Conservation (phyloP, 2,113 vertebrate species). For the Sorex fumeus region DNA sequence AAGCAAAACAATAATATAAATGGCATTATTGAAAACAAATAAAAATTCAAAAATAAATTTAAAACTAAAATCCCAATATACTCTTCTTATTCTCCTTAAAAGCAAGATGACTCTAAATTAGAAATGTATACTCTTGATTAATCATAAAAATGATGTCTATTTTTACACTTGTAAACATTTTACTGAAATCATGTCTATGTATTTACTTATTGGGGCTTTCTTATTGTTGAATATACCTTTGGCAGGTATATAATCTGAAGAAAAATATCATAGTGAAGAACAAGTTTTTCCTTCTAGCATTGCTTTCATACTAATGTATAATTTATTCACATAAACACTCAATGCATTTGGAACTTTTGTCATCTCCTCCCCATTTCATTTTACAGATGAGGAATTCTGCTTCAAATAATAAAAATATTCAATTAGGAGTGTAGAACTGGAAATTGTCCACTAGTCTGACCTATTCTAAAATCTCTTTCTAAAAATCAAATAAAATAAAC, state of each 20-base stretch:
- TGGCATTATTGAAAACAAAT: constrained; percentile 11
- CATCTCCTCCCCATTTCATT: not conserved
- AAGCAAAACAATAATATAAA: not conserved
- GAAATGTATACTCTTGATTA: not conserved
- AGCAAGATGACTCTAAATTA: not conserved
- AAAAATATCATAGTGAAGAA: not conserved
- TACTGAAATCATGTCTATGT: not conserved
- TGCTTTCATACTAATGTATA: not conserved
- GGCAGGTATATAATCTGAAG: not conserved
- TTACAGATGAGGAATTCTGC: constrained; percentile 1
- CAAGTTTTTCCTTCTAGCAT: not conserved
- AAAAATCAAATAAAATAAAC: constrained; percentile 18
- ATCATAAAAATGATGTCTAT: not conserved
- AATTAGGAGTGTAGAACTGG: not conserved
- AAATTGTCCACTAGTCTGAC: not conserved
- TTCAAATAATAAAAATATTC: not conserved
- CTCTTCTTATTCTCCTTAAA: not conserved
- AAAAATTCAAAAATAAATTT: not conserved
- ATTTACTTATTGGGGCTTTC: not conserved
- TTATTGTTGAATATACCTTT: not conserved
- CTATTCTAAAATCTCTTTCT: not conserved
- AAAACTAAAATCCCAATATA: not conserved
- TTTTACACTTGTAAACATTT: constrained; percentile 9
- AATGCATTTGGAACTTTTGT: not conserved
- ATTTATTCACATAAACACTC: not conserved